phyloP scores from a whole-genome alignment of 2,797 vertebrate genomes.

The Chelmon rostratus region DNA sequence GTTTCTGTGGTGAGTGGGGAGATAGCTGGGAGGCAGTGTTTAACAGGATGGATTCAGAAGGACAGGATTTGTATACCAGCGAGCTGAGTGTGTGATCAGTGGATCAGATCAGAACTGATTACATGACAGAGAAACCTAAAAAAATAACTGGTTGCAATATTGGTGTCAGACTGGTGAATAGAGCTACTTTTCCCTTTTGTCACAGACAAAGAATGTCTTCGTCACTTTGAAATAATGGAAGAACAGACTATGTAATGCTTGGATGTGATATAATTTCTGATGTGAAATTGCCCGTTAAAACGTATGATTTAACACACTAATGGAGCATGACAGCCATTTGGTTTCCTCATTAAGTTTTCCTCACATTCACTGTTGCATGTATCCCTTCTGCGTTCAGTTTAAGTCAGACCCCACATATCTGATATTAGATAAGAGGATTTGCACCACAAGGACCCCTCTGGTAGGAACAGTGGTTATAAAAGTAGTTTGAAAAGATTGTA shows the following conservation, averaged over 20 bases:
- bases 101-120: neutral
- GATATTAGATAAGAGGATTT: neutral
- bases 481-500: neutral
- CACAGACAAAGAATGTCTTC: slow-evolving; percentile 27
- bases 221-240: slow-evolving; percentile 32
- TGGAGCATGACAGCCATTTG: slow-evolving; percentile 48
- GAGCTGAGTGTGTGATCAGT: neutral
- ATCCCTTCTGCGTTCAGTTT: neutral
- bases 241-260: slow-evolving; percentile 20
- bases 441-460: neutral
- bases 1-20: no score
- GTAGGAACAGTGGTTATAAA: neutral
- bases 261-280: slow-evolving; percentile 45
- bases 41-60: no score
- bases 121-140: neutral
- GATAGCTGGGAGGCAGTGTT: no score
- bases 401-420: neutral
- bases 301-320: slow-evolving; percentile 41
- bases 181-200: slow-evolving; percentile 26
- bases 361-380: slow-evolving; percentile 14
- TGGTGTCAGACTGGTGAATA: neutral
- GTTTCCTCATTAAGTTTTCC: slow-evolving; percentile 47
- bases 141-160: neutral
- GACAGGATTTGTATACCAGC: no score
- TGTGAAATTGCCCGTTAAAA: slow-evolving; percentile 56